Conservation (phyloP, 2,888 invertebrate species). For the Agriopis leucophaearia region DNA sequence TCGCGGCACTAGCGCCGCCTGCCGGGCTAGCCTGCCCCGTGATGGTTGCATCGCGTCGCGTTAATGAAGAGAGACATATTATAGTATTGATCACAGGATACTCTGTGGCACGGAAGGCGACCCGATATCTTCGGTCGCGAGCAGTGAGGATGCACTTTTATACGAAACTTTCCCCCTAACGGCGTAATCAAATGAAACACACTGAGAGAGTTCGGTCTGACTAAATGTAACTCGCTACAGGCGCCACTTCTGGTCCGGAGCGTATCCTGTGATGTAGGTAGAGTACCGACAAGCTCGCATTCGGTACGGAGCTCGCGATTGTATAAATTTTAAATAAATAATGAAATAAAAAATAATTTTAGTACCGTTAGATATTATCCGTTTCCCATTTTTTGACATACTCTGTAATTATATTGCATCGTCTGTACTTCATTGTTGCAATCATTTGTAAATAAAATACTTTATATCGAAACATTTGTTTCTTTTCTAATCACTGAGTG, state of each 20-base stretch:
- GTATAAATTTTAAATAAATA: slow-evolving; percentile 79
- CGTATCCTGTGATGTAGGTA: slow-evolving; percentile 42
- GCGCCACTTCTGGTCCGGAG: slow-evolving; percentile 34
- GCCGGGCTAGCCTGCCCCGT: slow-evolving; percentile 26
- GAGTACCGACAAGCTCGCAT: slow-evolving; percentile 44
- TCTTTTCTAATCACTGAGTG: slow-evolving; percentile 22
- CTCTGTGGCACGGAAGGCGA: slow-evolving; percentile 30
- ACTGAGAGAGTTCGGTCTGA: slow-evolving; percentile 21
- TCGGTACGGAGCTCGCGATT: slow-evolving; percentile 62
- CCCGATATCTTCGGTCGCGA: slow-evolving; percentile 6
- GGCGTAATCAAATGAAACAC: slow-evolving; percentile 6
- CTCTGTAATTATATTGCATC: slow-evolving; percentile 86
- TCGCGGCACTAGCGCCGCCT: slow-evolving; percentile 9
- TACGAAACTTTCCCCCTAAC: background rate
- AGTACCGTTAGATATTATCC: slow-evolving; percentile 85
- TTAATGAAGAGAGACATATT: slow-evolving; percentile 32
- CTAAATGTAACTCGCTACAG: slow-evolving; percentile 2
- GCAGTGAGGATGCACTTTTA: slow-evolving; percentile 9
- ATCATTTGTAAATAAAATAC: slow-evolving; percentile 88
- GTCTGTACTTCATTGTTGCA: slow-evolving; percentile 87
- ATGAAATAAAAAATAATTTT: slow-evolving; percentile 70
- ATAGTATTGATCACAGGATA: slow-evolving; percentile 27
- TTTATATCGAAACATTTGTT: slow-evolving; percentile 72
- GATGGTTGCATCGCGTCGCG: slow-evolving; percentile 34
- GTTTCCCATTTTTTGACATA: slow-evolving; percentile 85